Base-by-base conservation (phyloP, 64 coral and sea anemone genomes). In the Anthopleura sola region DNA sequence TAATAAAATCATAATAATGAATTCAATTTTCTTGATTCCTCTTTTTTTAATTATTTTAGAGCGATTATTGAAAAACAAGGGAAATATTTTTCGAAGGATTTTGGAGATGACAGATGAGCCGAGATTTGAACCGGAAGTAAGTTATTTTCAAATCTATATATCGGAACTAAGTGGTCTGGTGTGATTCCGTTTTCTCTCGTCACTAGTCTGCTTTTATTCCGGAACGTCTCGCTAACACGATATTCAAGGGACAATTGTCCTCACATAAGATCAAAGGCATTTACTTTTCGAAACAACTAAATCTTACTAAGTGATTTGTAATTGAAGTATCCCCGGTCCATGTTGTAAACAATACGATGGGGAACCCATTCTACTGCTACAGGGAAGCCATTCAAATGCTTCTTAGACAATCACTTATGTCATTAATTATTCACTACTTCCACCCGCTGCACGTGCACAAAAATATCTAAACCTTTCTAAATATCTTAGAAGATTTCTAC, bases 331-430 rank as follows among this genome's bases (percentile, higher is more conserved):
- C 34, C 26, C 24, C 69, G 36, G 19, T 56, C 5, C 31, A 7
- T 13, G 29, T 14, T 71, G 66, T 71, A 71, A 71, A 71, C 29
- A 71, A 33, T 31, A 66, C 60, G 20, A 38, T 18, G 68, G 44
- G 84, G 88, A 92, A 92, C 75, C 78, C 87, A 88, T 92, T 92
- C 83, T 83, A 92, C 87, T 90, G 78, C 16, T 17, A 53, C 94
- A 82, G 84, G 75, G 80, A 78, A 83, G 82, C 82, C 82, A 83
- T 83, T 83, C 48, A 83, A 57, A 36, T 83, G 51, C 34, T 83
- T 32, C 18, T 83, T 51, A 8, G 11, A 32, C 53, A 53, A 53
- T 83, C 80, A 56, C 6, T 56, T 53, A 36, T 58, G 20, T 49
- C 82, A 54, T 83, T 31, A 54, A 83, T 83, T 37, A 83, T 56